Conservation (phyloP, 2,888 invertebrate genomes). For the Zootermopsis nevadensis region DNA sequence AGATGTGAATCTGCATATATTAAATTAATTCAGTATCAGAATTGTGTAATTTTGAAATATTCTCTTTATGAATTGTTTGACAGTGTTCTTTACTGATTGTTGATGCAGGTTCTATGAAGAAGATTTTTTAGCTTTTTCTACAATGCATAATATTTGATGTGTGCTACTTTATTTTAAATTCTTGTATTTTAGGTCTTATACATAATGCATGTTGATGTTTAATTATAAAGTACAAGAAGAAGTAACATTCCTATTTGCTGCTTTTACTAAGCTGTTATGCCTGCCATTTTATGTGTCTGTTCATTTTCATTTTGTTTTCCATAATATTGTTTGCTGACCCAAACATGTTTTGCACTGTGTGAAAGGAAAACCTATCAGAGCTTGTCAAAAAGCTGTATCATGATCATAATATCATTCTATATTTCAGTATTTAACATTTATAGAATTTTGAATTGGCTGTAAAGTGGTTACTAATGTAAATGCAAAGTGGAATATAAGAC, state of each 20-base stretch:
- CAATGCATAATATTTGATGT: neutral
- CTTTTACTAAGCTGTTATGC: conserved; percentile 50
- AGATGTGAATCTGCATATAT: too few species aligned
- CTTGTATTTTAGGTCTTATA: neutral
- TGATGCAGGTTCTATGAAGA: neutral
- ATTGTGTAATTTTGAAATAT: too few species aligned
- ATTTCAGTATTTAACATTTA: too few species aligned
- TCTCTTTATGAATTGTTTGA: too few species aligned
- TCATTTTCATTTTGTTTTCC: conserved; percentile 37
- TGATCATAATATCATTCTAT: too few species aligned
- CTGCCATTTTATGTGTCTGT: conserved; percentile 46
- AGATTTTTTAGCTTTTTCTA: neutral
- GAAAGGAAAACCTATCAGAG: neutral
- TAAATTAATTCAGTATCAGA: too few species aligned
- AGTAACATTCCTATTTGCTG: conserved; percentile 46
- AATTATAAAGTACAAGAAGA: neutral
- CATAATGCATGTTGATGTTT: conserved; percentile 21
- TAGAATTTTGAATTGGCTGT: too few species aligned
- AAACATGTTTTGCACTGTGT: conserved; percentile 29
- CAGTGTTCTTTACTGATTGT: neutral
- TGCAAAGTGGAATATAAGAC: too few species aligned
- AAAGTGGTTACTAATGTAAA: too few species aligned
- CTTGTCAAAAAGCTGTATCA: neutral
- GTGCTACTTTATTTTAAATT: neutral
- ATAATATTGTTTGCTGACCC: conserved; percentile 26